Conservation (phyloP, 2,888 invertebrate genomes). For the Loripinus fragilis region DNA sequence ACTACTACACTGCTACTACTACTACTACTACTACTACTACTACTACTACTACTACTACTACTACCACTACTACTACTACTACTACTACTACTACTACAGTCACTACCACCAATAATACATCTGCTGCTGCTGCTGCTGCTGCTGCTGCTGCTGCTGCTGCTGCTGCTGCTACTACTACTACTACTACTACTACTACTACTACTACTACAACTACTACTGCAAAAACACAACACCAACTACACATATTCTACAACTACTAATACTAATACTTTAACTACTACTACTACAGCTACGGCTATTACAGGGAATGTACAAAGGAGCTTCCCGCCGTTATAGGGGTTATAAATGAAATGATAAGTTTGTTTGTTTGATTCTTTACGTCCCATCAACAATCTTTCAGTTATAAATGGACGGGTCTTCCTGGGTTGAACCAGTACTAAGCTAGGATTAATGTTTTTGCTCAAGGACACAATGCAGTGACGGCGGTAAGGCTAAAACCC, state of each 20-base stretch:
- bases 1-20: constrained; percentile 23
- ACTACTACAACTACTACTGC: not conserved
- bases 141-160: constrained; percentile 15
- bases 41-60: constrained; percentile 19
- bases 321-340: no score
- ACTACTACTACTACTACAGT: constrained; percentile 21
- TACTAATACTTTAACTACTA: constrained; percentile 10
- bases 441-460: no score
- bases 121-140: constrained; percentile 14
- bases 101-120: not conserved
- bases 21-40: constrained; percentile 23
- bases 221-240: no score
- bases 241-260: not conserved
- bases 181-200: not conserved
- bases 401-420: no score
- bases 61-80: constrained; percentile 23
- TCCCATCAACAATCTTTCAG: no score
- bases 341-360: no score
- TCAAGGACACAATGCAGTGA: not conserved
- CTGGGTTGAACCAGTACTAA: no score
- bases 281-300: no score
- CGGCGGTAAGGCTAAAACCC: no score
- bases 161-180: constrained; percentile 4
- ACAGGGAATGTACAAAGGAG: no score
- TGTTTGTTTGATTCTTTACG: no score